These are phyloP conservation scores for Entelurus aequoreus DNA, from an alignment of 2,113 vertebrate species.

Conservation along the genomic window DNA sequence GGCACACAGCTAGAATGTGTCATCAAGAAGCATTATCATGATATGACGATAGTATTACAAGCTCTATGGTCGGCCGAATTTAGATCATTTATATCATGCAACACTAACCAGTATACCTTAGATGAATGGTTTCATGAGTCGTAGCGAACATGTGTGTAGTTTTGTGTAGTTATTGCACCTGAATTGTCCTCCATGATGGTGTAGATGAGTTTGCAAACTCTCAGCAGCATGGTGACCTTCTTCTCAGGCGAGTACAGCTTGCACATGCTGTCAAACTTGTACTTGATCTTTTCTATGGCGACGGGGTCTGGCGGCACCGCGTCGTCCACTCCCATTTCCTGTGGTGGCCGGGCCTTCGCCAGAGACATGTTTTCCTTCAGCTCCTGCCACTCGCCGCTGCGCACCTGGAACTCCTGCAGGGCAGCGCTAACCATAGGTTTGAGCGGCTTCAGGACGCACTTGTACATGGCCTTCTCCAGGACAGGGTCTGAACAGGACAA, in stretches of 20 bases:
- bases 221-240: constrained; percentile 85
- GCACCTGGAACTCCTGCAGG: constrained; percentile 76
- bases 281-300: constrained; percentile 88
- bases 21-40: no score
- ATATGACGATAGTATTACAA: no score
- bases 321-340: constrained; percentile 86
- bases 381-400: constrained; percentile 81
- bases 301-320: constrained; percentile 78
- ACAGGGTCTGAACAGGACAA: constrained; percentile 76
- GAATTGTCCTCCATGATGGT: constrained; percentile 92
- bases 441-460: constrained; percentile 87
- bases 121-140: no score
- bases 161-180: constrained; percentile 62
- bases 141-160: not conserved
- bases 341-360: constrained; percentile 81
- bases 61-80: no score
- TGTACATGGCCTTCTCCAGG: constrained; percentile 94
- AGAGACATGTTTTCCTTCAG: constrained; percentile 86
- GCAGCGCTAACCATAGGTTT: constrained; percentile 78
- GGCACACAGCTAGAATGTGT: no score
- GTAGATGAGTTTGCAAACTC: constrained; percentile 93
- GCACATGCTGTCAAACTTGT: constrained; percentile 88
- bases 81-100: no score
- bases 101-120: no score
- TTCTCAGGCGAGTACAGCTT: constrained; percentile 94